phyloP scores from a whole-genome alignment of 2,888 invertebrate species.

The Thyatira batis region DNA sequence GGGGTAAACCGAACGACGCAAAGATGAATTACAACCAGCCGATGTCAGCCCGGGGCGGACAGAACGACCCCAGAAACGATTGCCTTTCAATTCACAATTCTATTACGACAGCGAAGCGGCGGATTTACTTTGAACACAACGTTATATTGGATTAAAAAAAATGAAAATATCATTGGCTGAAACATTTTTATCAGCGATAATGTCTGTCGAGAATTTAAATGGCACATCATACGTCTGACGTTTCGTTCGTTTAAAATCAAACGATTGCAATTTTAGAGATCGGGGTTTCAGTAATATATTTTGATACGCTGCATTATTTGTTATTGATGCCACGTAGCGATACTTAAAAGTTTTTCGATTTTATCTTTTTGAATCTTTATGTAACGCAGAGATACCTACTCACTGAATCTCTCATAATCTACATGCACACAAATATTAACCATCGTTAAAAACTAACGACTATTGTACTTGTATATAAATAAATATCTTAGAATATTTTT shows the following conservation, averaged over 20 bases:
- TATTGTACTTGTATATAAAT: no score
- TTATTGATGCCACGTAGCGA: neutral
- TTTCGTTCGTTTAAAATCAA: neutral
- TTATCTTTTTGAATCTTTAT: neutral
- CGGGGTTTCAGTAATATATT: neutral
- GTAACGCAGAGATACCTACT: no score
- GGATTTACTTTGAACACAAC: slow-evolving; percentile 36
- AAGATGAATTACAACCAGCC: slow-evolving; percentile 48
- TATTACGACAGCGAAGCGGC: slow-evolving; percentile 41
- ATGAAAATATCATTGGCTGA: slow-evolving; percentile 43
- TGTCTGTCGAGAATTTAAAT: slow-evolving; percentile 39
- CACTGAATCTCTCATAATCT: no score
- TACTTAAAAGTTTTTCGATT: neutral
- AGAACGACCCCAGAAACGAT: slow-evolving; percentile 35
- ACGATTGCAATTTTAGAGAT: neutral
- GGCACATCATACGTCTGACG: slow-evolving; percentile 19
- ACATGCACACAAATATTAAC: no score
- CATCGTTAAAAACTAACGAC: no score
- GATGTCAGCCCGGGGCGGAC: slow-evolving; percentile 34
- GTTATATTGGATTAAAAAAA: slow-evolving; percentile 40
- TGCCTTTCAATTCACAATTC: slow-evolving; percentile 60
- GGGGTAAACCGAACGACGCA: slow-evolving; percentile 21
- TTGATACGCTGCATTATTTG: neutral
- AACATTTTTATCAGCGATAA: slow-evolving; percentile 44
- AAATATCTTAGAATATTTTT: no score